Base-by-base conservation (phyloP, 2,797 vertebrate genomes). In the Salmo trutta region DNA sequence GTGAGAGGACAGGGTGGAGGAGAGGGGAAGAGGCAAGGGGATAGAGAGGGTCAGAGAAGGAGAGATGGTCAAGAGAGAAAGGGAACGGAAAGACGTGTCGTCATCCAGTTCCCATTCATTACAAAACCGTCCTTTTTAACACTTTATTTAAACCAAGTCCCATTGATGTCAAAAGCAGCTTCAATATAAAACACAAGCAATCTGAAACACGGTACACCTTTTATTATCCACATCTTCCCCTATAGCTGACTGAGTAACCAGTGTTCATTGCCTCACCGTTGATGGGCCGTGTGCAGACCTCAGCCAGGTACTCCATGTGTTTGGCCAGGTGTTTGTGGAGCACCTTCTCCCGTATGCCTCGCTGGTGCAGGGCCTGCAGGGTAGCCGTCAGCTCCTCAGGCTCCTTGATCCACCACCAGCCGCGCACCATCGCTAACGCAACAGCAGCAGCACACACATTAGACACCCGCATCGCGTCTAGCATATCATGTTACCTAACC, bases 271-370 rank as follows among this genome's bases (percentile, higher is more conserved):
- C 72, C 94, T 94, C 87, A 98, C 98, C 97, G 0, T 82, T 82
- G 70, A 93, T 81, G 19, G 89, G 19, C 19, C 95, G 93, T 6
- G 91, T 91, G 90, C 97, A 98, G 83, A 97, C 92, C 87, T 98
- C 96, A 1, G 93, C 90, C 78, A 99, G 91, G 86, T 94, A 95
- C 85, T 97, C 97, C 94, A 95, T 94, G 93, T 99, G 97, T 91
- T 98, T 99, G 88, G 92, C 93, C 79, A 99, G 92, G 90, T 98
- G 96, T 84, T 99, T 99, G 87, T 98, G 96, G 81, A 99, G 95
- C 0, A 95, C 94, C 73, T 94, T 98, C 92, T 99, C 98, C 66
- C 97, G 92, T 85, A 98, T 90, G 53, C 98, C 98, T 14, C 97
- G 93, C 0, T 96, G 96, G 81, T 99, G 96, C 17, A 98, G 93